phyloP scores from a whole-genome alignment of 2,888 invertebrate genomes.

The Calameuta idolon region DNA sequence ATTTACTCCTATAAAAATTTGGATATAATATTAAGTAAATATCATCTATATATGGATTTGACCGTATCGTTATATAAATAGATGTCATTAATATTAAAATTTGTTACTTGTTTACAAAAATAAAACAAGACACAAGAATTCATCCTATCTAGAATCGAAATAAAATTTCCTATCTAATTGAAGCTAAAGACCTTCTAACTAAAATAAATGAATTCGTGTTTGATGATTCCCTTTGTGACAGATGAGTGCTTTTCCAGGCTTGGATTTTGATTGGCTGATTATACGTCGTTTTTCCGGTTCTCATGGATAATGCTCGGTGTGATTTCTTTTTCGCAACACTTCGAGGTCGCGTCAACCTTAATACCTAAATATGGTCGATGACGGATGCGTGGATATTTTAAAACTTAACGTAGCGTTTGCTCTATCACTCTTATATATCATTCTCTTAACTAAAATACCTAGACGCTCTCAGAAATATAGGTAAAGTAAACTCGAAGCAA shows the following conservation, averaged over 20 bases:
- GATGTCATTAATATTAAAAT: constrained; percentile 53
- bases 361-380: constrained; percentile 17
- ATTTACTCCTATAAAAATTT: constrained; percentile 39
- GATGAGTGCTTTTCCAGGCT: constrained; percentile 31
- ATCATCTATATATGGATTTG: constrained; percentile 35
- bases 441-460: constrained; percentile 33
- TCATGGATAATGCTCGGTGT: constrained; percentile 10
- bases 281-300: constrained; percentile 7
- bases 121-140: constrained; percentile 61
- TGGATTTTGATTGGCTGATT: constrained; percentile 27
- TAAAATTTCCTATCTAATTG: constrained; percentile 66
- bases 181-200: constrained; percentile 58
- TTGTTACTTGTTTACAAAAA: constrained; percentile 56
- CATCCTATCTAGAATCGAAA: constrained; percentile 63
- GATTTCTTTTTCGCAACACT: constrained; percentile 18
- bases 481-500: constrained; percentile 16
- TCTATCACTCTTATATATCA: constrained; percentile 26
- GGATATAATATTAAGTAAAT: constrained; percentile 46
- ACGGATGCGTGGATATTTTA: constrained; percentile 21
- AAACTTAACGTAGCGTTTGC: constrained; percentile 28
- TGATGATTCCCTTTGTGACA: constrained; percentile 36
- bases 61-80: constrained; percentile 59
- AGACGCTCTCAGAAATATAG: constrained; percentile 21
- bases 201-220: constrained; percentile 44
- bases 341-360: constrained; percentile 19